Conservation (phyloP, 2,797 vertebrate species). For the Acipenser oxyrinchus region DNA sequence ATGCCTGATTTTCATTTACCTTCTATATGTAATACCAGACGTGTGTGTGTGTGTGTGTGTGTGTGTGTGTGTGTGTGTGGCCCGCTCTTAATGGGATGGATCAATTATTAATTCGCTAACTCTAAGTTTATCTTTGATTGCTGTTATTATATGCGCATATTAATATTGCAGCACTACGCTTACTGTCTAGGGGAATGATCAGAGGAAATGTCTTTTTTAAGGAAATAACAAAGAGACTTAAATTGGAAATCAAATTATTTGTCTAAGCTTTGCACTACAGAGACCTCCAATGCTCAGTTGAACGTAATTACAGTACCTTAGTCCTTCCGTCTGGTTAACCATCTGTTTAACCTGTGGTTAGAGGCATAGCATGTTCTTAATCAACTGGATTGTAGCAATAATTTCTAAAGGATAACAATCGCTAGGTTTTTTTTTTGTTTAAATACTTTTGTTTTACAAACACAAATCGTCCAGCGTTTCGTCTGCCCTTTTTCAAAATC, state of each 20-base stretch:
- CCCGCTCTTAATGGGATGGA: not conserved
- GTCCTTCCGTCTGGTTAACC: conserved; percentile 57
- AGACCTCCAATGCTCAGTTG: conserved; percentile 54
- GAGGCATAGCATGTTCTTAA: conserved; percentile 72
- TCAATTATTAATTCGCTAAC: not conserved
- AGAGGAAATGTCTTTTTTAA: conserved; percentile 47
- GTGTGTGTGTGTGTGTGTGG: not conserved
- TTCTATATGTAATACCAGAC: not conserved
- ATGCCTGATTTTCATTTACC: not conserved
- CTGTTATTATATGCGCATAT: not conserved
- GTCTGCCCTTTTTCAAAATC: conserved; percentile 71
- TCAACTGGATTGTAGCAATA: conserved; percentile 77
- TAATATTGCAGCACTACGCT: not conserved
- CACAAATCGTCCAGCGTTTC: conserved; percentile 36
- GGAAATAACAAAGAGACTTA: conserved; percentile 39
- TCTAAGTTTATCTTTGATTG: not conserved
- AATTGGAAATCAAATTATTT: conserved; percentile 65
- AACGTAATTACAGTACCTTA: conserved; percentile 39
- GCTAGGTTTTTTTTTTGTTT: conserved; percentile 18
- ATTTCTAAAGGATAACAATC: conserved; percentile 77
- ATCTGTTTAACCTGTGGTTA: conserved; percentile 61
- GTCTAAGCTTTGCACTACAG: conserved; percentile 56
- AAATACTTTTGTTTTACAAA: conserved; percentile 13
- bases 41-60: not conserved
- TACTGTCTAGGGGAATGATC: conserved; percentile 38